phyloP scores from a whole-genome alignment of 2,888 invertebrate species.

The Sarcophaga subvicina region DNA sequence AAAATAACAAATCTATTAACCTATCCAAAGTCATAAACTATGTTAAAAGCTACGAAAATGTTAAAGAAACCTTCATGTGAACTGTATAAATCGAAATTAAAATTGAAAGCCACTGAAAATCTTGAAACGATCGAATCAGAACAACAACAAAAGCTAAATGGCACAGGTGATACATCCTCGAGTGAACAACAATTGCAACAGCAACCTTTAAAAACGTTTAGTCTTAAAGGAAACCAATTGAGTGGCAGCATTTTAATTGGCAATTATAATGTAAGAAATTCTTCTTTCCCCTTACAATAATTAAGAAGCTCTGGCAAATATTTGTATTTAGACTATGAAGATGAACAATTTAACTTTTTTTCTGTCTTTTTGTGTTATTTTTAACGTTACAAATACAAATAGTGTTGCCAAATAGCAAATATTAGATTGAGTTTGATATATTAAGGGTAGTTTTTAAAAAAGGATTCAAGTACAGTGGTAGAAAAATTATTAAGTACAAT shows the following conservation, averaged over 20 bases:
- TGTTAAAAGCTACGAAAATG: constrained; percentile 77
- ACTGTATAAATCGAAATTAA: constrained; percentile 76
- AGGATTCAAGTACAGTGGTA: too few relatives aligned
- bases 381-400: too few relatives aligned
- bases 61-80: constrained; percentile 74
- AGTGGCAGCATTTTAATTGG: constrained; percentile 93
- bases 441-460: too few relatives aligned
- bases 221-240: constrained; percentile 88
- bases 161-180: constrained; percentile 23
- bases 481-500: too few relatives aligned
- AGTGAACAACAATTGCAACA: constrained; percentile 47
- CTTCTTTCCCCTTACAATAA: too few relatives aligned
- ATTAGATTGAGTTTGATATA: too few relatives aligned
- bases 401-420: too few relatives aligned
- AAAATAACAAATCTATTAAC: not conserved
- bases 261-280: constrained; percentile 88
- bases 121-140: constrained; percentile 56
- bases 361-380: too few relatives aligned
- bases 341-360: too few relatives aligned
- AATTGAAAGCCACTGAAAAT: constrained; percentile 73
- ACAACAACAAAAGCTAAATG: constrained; percentile 31
- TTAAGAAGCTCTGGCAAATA: too few relatives aligned
- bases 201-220: constrained; percentile 86
- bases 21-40: constrained; percentile 59
- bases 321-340: too few relatives aligned